Percentiles rank a stretch among this genome's conserved stretches.
Evolutionary conservation across 1,140 invertebrate genomes (phyloP).

Genomic region (Apis mellifera): Amel_HAv3.1 CM009935.2:5698501-5699000

Average conservation of each 20-base stretch:
- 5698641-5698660: background rate
- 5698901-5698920: too few relatives aligned
- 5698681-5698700: background rate
- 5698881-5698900: too few relatives aligned
- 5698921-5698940: too few relatives aligned
- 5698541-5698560: too few relatives aligned
- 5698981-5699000: too few relatives aligned
- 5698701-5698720: background rate
- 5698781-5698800: background rate
- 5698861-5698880: background rate
- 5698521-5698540: too few relatives aligned
- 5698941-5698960: too few relatives aligned
- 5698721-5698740: slow-evolving; percentile 3
- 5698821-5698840: background rate
- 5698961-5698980: too few relatives aligned
- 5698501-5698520: too few relatives aligned
- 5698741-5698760: slow-evolving; percentile 4
- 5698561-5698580: too few relatives aligned
- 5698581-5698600: too few relatives aligned
- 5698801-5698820: slow-evolving; percentile 13
- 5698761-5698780: slow-evolving; percentile 38
- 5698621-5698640: too few relatives aligned
- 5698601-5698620: background rate
- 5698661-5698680: background rate
- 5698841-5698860: background rate